Evolutionary conservation across 2,888 invertebrate species (phyloP), one percentile per base, ranked within the genome.

Genomic region (Choristoneura rosaceana): DNA sequence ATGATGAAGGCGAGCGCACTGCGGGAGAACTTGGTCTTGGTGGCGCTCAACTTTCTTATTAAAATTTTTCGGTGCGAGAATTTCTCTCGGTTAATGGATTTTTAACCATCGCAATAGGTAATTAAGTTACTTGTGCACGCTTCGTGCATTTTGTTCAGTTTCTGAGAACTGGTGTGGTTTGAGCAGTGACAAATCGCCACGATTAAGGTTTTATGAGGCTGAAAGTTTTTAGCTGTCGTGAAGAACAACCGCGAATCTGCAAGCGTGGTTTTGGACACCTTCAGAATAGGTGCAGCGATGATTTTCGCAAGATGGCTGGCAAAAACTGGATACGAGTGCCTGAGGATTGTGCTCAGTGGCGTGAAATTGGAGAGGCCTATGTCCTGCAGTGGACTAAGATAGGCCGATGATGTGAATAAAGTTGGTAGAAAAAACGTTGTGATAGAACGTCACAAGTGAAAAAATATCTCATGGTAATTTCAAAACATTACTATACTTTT

Each of bases 61-160:
- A 90, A 90, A 90, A 90, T 89, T 68, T 34, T 89, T 89, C 84
- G 82, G 86, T 86, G 87, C 83, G 80, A 74, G 80, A 87, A 88
- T 84, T 90, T 81, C 80, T 85, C 76, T 70, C 80, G 79, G 82
- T 82, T 88, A 90, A 90, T 90, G 86, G 88, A 90, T 89, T 90
- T 88, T 90, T 87, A 89, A 89, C 83, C 83, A 79, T 83, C 76
- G 82, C 82, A 78, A 84, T 87, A 73, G 68, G 68, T 73, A 84
- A 88, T 88, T 87, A 86, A 87, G 85, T 87, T 86, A 80, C 75
- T 63, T 76, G 62, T 69, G 77, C 75, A 80, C 78, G 80, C 78
- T 76, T 79, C 78, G 74, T 80, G 80, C 78, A 76, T 77, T 73
- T 69, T 25, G 59, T 38, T 58, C 15, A 68, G 47, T 63, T 68